Evolutionary conservation across 2,888 invertebrate genomes (phyloP).

Genomic region (Bellardia bayeri): DNA sequence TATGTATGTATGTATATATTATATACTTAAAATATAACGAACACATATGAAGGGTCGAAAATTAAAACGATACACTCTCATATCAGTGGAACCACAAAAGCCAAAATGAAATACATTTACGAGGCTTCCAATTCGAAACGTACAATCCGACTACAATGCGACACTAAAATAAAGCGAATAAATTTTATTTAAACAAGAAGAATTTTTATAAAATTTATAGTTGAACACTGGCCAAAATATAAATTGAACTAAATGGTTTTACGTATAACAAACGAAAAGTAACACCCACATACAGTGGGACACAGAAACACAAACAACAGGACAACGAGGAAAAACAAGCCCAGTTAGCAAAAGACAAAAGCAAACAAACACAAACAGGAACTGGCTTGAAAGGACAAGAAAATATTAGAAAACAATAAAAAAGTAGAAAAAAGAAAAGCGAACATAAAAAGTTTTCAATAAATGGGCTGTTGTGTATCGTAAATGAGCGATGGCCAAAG

Average conservation of each 20-base stretch:
- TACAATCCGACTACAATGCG: constrained; percentile 14
- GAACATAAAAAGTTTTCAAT: constrained; percentile 48
- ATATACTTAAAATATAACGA: neutral
- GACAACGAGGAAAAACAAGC: neutral
- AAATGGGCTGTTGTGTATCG: constrained; percentile 58
- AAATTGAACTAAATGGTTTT: constrained; percentile 69
- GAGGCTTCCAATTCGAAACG: constrained; percentile 29
- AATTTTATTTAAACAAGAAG: constrained; percentile 18
- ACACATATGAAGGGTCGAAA: constrained; percentile 17
- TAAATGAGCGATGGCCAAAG: constrained; percentile 72
- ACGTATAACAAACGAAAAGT: constrained; percentile 15
- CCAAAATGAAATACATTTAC: constrained; percentile 16
- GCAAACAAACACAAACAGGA: constrained; percentile 4
- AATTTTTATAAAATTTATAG: constrained; percentile 17
- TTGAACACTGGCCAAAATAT: constrained; percentile 67
- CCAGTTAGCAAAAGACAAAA: constrained; percentile 21
- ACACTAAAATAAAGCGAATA: constrained; percentile 26
- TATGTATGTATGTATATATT: neutral
- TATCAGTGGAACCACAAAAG: constrained; percentile 6
- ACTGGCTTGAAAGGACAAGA: constrained; percentile 16
- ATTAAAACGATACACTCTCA: constrained; percentile 23
- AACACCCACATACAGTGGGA: constrained; percentile 39
- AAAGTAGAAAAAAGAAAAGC: constrained; percentile 2
- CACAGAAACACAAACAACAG: constrained; percentile 13
- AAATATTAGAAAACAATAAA: constrained; percentile 1